Base-by-base conservation (phyloP, 2,888 invertebrate species). In the Ormyrus rosae region DNA sequence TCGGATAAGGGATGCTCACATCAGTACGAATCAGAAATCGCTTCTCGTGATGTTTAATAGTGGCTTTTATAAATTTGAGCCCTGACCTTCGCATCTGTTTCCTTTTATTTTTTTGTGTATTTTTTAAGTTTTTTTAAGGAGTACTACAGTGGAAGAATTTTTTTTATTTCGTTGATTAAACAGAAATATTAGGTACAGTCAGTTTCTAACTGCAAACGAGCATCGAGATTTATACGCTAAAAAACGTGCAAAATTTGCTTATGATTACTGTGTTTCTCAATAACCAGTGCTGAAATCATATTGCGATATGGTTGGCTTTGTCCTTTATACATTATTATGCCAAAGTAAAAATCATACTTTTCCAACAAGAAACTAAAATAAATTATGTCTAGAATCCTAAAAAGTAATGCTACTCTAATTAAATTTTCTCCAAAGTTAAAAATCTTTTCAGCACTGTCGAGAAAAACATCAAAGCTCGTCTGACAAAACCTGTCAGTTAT, bases 111-210 rank as follows among this genome's bases (percentile, higher is more conserved):
- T 70, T 70, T 70, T 64, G 51, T 10, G 3, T 74, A 46, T 63
- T 80, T 48, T 58, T 13, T 6, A 61, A 46, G 51, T 64, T 69
- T 70, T 76, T 67, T 63, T 46, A 69, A 72, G 56, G 55, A 67
- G 46, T 77, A 70, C 70, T 76, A 76, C 34, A 63, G 71, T 78
- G 81, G 71, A 78, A 81, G 74, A 70, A 70, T 78, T 75, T 34
- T 78, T 75, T 78, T 53, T 19, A 19, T 19, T 34, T 69, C 56
- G 67, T 76, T 73, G 53, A 78, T 67, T 13, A 53, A 78, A 65
- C 69, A 63, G 65, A 74, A 73, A 71, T 48, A 81, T 73, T 74
- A 71, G 63, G 10, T 78, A 78, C 78, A 81, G 77, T 75, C 78
- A 81, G 81, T 78, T 78, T 46, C 67, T 67, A 63, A 45, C 34